Evolutionary conservation across 1,140 invertebrate genomes (phyloP).

Genomic region (Drosophila lacteicornis): DNA sequence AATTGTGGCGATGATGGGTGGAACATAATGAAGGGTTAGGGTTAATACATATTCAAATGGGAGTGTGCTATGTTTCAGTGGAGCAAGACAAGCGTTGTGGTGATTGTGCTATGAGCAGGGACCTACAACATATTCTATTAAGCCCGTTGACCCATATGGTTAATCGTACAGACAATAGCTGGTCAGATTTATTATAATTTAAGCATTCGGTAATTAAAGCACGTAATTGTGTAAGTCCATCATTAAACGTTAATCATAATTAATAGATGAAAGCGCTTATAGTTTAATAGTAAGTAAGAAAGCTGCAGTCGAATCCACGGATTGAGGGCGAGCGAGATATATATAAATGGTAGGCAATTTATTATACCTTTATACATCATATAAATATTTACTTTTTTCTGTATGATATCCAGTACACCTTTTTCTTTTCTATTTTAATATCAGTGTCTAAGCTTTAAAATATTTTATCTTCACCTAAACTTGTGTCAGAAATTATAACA

Average conservation of each 20-base stretch:
- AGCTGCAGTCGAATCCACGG: not conserved
- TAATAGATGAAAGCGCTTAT: not conserved
- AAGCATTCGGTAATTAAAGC: conserved; percentile 7
- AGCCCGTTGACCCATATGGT: conserved; percentile 14
- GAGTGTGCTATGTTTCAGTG: conserved; percentile 9
- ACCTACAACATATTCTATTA: conserved; percentile 13
- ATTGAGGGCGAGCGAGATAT: no score
- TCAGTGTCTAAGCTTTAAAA: no score
- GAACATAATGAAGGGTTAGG: conserved; percentile 1
- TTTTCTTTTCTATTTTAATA: no score
- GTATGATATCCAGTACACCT: no score
- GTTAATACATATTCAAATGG: conserved; percentile 32
- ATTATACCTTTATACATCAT: no score
- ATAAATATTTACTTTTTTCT: no score
- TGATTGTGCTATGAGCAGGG: conserved; percentile 1
- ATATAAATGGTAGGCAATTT: no score
- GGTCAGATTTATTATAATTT: not conserved
- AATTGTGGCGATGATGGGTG: conserved; percentile 23
- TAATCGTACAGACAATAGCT: conserved; percentile 7
- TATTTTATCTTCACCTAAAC: no score
- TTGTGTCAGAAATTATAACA: no score
- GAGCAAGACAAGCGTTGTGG: conserved; percentile 10
- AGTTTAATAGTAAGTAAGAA: not conserved
- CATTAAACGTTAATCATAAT: not conserved
- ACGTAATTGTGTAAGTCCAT: not conserved